Base-by-base conservation (phyloP, 2,888 invertebrate genomes). In the Mayetiola destructor region DNA sequence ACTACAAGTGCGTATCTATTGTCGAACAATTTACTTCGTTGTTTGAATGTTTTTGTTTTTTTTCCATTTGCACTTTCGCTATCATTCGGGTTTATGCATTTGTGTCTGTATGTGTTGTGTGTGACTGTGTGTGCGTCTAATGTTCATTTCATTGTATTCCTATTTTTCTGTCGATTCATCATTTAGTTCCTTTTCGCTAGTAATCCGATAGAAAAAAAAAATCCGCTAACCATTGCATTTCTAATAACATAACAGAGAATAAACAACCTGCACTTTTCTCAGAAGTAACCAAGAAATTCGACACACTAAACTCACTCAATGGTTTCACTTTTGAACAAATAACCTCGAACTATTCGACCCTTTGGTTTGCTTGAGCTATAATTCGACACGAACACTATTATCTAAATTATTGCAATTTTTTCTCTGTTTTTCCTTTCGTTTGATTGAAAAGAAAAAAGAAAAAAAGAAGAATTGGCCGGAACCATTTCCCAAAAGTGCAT, bases 1-100 rank as follows among this genome's bases (percentile, higher is more conserved):
- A 48, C 48, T 16, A 27, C 48, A 48, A 48, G 48, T 48, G 48
- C 48, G 48, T 48, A n/a, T 48, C 27, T 48, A 48, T 27, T 48
- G 14, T n/a, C 16, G 10, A 48, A 40, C 27, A 27, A 27, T 48
- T n/a, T n/a, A n/a, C n/a, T n/a, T n/a, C n/a, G n/a, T n/a, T 27
- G 14, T 42, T 42, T 23, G 23, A 42, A 6, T 39, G 39, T n/a
- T 36, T 40, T 10, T 40, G 21, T 40, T 21, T 40, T 48, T 27
- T 48, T 48, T 27, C 27, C 48, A 48, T 48, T 23, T 16, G 48
- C 48, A 48, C 48, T 48, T 48, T 48, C 48, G 16, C 27, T 48
- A 27, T 48, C n/a, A 14, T 48, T 48, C 42, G n/a, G 21, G 8
- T 18, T 21, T 21, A 10, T 18, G 18, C 18, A 39, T 4, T 5